phyloP scores from a whole-genome alignment of 2,797 vertebrate genomes.

The Enteromius mattozi region DNA sequence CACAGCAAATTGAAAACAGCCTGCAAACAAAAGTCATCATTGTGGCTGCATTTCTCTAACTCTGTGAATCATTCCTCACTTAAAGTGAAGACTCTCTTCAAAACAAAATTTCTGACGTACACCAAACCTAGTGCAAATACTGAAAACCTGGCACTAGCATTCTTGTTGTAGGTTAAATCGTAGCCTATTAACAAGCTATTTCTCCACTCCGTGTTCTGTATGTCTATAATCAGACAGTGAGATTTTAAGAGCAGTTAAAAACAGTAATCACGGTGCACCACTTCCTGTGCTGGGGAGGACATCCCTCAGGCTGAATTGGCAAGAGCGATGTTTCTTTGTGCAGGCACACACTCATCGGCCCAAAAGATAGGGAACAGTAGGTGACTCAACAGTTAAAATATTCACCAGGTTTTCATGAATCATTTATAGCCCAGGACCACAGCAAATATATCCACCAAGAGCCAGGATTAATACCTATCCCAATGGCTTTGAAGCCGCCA shows the following conservation, averaged over 20 bases:
- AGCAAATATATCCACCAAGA: conserved; percentile 39
- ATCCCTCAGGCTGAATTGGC: conserved; percentile 19
- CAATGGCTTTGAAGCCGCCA: conserved; percentile 4
- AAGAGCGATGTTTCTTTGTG: conserved; percentile 30
- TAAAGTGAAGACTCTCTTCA: not conserved
- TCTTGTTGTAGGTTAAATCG: conserved; percentile 19
- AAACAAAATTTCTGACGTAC: not conserved
- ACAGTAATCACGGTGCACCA: conserved; percentile 56
- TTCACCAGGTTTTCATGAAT: conserved; percentile 59
- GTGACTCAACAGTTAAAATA: conserved; percentile 57
- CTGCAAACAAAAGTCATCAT: not conserved
- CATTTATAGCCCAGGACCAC: conserved; percentile 55
- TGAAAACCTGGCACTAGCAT: not conserved
- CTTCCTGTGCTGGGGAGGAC: conserved; percentile 53
- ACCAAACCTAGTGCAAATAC: not conserved
- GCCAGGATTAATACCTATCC: conserved; percentile 9
- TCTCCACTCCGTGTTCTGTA: conserved; percentile 34
- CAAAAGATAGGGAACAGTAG: conserved; percentile 29
- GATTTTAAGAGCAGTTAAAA: conserved; percentile 56
- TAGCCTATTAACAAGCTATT: conserved; percentile 49
- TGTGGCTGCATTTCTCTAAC: not conserved
- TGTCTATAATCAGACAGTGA: conserved; percentile 57
- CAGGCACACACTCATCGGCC: conserved; percentile 14
- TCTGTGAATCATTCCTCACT: conserved; percentile 12
- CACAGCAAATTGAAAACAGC: not conserved